Evolutionary conservation across 2,797 vertebrate species (phyloP), one percentile per base, ranked within the genome.

Genomic region (Monodelphis domestica): DNA sequence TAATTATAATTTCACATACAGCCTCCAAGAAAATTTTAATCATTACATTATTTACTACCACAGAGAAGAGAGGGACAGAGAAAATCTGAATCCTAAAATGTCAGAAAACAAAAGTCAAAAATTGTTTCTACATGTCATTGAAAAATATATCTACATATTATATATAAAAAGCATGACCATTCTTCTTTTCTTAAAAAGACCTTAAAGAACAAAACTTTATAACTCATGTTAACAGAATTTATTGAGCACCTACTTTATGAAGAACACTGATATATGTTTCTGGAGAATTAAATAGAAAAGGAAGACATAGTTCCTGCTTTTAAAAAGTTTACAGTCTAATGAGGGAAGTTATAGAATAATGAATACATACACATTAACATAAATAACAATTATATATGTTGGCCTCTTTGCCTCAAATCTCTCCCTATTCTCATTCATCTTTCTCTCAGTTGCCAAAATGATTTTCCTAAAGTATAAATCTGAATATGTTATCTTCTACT

Each of bases 311-410:
- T 95, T 87, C 88, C 45, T 94, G 89, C 53, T 53, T 54, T 78
- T 94, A 91, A 95, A 91, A 50, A 10, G 52, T 91, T 96, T 91
- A 14, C 7, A 89, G 7, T 94, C 53, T 96, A 88, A 92, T 54
- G 54, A 89, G 90, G 52, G 30, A 93, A 92, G 91, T 24, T 91
- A 12, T 90, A 91, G n/a, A 38, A 70, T 70, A 70, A 70, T 78
- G 70, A 93, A 54, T 57, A 90, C 91, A 87, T 78, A 78, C 93
- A 53, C 38, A 89, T 57, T 59, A 45, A 91, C 26, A 28, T 78
- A 78, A 78, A 70, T 21, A 70, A 70, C n/a, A 38, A 70, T 78
- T 78, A 45, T 45, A 38, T 78, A 45, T 45, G 38, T 45, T 78
- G 70, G 38, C 45, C n/a, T 26, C 38, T 24, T 3, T 78, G 38